phyloP scores from a whole-genome alignment of 2,797 vertebrate genomes.

The Hemitrygon akajei region DNA sequence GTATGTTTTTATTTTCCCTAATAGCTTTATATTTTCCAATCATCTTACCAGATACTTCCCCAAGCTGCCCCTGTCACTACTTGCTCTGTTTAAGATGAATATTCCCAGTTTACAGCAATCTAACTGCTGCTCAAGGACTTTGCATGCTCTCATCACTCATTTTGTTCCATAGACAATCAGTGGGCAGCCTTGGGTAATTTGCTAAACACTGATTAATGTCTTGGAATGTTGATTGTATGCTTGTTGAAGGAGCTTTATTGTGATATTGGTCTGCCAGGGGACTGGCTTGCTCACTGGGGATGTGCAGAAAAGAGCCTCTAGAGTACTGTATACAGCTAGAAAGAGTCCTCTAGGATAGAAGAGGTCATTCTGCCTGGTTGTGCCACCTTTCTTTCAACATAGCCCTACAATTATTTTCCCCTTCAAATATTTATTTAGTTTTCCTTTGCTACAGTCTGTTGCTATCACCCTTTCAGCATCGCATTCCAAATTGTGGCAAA shows the following conservation, averaged over 20 bases:
- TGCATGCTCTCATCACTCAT: no score
- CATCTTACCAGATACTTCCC: no score
- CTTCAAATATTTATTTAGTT: background rate
- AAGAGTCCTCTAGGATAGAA: background rate
- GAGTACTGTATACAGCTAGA: background rate
- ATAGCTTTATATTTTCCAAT: no score
- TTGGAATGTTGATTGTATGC: background rate
- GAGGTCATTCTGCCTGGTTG: background rate
- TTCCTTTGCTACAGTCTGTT: background rate
- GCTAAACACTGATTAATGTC: background rate
- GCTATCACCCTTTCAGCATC: background rate
- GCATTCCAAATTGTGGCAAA: background rate
- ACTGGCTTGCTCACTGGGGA: background rate
- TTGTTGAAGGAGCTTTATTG: background rate
- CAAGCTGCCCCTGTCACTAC: no score
- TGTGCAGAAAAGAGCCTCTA: background rate
- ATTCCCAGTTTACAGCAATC: background rate
- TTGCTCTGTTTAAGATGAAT: no score
- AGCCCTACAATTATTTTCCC: background rate
- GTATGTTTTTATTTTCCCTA: no score
- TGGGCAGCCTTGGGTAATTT: background rate
- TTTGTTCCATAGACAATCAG: background rate
- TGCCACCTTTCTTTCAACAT: background rate
- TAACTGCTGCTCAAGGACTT: no score
- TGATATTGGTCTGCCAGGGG: background rate